Evolutionary conservation across 2,888 invertebrate genomes (phyloP).

Genomic region (Parnassius orleans): DNA sequence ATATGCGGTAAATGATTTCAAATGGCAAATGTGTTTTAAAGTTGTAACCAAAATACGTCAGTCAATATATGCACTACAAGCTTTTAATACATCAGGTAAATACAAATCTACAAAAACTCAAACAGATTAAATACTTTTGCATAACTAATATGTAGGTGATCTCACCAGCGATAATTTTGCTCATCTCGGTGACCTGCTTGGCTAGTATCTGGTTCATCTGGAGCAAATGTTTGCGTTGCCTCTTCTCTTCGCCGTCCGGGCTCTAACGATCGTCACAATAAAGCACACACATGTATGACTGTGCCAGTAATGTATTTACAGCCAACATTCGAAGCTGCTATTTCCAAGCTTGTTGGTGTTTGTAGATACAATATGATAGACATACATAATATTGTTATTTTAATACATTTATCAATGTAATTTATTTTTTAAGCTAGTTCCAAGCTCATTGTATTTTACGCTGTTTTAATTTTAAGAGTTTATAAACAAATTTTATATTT

Average conservation of each 20-base stretch:
- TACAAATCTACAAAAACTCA: neutral
- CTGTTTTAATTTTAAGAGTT: too few relatives aligned
- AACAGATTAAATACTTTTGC: constrained; percentile 27
- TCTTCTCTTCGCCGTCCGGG: constrained; percentile 90
- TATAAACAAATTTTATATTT: neutral
- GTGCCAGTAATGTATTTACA: constrained; percentile 61
- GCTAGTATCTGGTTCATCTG: constrained; percentile 96
- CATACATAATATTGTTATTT: neutral
- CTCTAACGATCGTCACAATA: constrained; percentile 76
- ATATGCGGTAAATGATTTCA: too few relatives aligned
- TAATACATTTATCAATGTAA: too few relatives aligned
- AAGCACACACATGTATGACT: constrained; percentile 59
- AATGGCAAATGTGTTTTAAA: too few relatives aligned
- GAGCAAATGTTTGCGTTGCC: constrained; percentile 92
- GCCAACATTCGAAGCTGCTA: constrained; percentile 75
- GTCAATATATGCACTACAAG: too few relatives aligned
- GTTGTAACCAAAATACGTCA: too few relatives aligned
- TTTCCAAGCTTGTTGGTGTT: constrained; percentile 43
- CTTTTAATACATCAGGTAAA: constrained; percentile 16
- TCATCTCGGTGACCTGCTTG: constrained; percentile 96
- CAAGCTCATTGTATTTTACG: too few relatives aligned
- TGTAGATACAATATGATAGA: constrained; percentile 37
- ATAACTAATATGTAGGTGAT: constrained; percentile 38
- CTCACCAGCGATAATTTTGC: constrained; percentile 97
- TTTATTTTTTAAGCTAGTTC: too few relatives aligned